Evolutionary conservation across 2,888 invertebrate genomes (phyloP), one percentile per base, ranked within the genome.

Genomic region (Caenorhabditis panamensis): DNA sequence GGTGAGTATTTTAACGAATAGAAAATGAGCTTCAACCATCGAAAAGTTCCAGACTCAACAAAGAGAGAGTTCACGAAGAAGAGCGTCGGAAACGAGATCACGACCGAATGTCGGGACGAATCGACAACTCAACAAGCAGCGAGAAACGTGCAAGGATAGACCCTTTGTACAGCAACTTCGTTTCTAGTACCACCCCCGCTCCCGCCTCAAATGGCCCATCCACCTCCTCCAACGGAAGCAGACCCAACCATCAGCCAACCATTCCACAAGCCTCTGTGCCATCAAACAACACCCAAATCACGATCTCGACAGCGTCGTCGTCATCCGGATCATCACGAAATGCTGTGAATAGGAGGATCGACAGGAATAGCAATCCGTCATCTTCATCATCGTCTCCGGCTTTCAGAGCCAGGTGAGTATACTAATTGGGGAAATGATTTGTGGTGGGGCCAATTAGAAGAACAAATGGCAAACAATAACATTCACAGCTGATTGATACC

Each of bases 21-120:
- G n/a, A n/a, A n/a, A n/a, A n/a, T n/a, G n/a, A n/a, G n/a, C n/a
- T n/a, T n/a, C n/a, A n/a, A n/a, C n/a, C n/a, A n/a, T 9, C 18
- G 4, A n/a, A 11, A 53, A n/a, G n/a, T n/a, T 67, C 0, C 13
- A 69, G 73, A n/a, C 36, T 68, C 16, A 68, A 82, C 22, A 79
- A 68, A 24, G 83, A 84, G 36, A 51, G 78, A 18, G n/a, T 49
- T 24, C 54, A 54, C 9, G 82, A 83, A 66, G 84, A 82, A 24
- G 82, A 84, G 36, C 62, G 76, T 18, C 47, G 85, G 49, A 85
- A 85, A 68, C 62, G 83, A 24, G 85, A 82, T 5, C 71, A 82
- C 37, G 78, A 78, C 56, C 71, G 79, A n/a, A 79, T 80, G 44
- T 24, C 77, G 1, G 83, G 83, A 28, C 44, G 63, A 16, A 44